These are phyloP conservation scores for Nannoperca obscura DNA, from an alignment of 2,797 vertebrate species.

Conservation along the genomic window DNA sequence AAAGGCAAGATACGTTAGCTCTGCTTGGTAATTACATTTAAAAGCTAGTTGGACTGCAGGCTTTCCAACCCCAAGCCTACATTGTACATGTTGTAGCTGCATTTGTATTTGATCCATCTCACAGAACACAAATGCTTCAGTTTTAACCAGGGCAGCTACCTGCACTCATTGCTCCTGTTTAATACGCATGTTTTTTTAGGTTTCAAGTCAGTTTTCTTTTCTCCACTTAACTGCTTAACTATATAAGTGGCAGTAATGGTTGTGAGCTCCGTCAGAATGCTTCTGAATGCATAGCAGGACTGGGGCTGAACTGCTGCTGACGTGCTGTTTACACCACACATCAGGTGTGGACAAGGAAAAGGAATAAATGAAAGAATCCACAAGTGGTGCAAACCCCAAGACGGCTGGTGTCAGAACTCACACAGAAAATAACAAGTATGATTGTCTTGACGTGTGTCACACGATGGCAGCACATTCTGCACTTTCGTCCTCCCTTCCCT, in stretches of 20 bases:
- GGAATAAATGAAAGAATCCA: conserved; percentile 1
- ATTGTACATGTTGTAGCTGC: neutral
- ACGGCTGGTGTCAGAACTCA: conserved; percentile 2
- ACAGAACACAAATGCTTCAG: neutral
- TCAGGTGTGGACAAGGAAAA: too few species aligned
- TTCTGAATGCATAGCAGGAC: conserved; percentile 5
- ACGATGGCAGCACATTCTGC: neutral
- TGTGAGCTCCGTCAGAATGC: neutral
- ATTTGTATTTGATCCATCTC: neutral
- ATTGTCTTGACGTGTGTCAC: neutral
- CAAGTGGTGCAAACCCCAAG: too few species aligned
- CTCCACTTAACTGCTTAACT: neutral
- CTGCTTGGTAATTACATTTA: neutral
- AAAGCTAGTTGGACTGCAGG: neutral
- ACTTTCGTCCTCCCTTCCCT: conserved; percentile 1
- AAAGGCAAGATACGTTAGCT: too few species aligned
- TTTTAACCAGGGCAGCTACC: neutral
- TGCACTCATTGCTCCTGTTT: neutral
- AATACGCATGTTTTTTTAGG: neutral
- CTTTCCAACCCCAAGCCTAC: neutral
- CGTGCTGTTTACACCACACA: neutral
- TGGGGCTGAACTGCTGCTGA: neutral
- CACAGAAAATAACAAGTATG: conserved; percentile 22
- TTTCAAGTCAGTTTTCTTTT: neutral
- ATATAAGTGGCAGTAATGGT: neutral